These are phyloP conservation scores for Calephelis perditalis DNA, from an alignment of 2,888 invertebrate genomes.

Conservation along the genomic window DNA sequence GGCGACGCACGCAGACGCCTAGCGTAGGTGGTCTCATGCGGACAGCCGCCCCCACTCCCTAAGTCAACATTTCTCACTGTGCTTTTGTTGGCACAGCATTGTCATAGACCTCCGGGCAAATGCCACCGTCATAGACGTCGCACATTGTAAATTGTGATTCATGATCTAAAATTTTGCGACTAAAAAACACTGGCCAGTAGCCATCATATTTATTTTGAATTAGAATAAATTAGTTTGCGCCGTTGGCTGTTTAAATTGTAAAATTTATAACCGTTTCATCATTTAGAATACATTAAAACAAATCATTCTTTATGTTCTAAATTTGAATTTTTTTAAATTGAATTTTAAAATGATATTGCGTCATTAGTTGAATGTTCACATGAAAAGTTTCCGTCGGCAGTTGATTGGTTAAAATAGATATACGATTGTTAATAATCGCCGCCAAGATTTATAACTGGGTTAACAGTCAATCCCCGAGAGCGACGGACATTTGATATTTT, in stretches of 20 bases:
- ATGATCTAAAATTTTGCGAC: constrained; percentile 8
- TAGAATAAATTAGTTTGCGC: constrained; percentile 3
- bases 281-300: constrained; percentile 2
- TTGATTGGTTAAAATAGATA: too few relatives aligned
- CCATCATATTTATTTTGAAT: background rate
- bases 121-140: constrained; percentile 24
- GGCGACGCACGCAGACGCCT: constrained; percentile 38
- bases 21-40: constrained; percentile 56
- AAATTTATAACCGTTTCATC: constrained; percentile 7
- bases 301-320: background rate
- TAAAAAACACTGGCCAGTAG: constrained; percentile 9
- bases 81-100: constrained; percentile 59
- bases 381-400: too few relatives aligned
- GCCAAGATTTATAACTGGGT: too few relatives aligned
- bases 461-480: too few relatives aligned
- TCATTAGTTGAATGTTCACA: too few relatives aligned
- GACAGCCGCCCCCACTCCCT: constrained; percentile 38
- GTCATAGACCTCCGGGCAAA: constrained; percentile 46
- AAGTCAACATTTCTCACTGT: constrained; percentile 46
- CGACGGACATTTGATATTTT: background rate
- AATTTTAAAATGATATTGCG: background rate
- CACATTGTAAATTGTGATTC: constrained; percentile 9
- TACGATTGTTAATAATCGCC: too few relatives aligned
- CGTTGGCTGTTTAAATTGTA: background rate
- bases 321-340: constrained; percentile 7